These are phyloP conservation scores for Rapana venosa DNA, from an alignment of 2,888 invertebrate genomes.

Conservation along the genomic window DNA sequence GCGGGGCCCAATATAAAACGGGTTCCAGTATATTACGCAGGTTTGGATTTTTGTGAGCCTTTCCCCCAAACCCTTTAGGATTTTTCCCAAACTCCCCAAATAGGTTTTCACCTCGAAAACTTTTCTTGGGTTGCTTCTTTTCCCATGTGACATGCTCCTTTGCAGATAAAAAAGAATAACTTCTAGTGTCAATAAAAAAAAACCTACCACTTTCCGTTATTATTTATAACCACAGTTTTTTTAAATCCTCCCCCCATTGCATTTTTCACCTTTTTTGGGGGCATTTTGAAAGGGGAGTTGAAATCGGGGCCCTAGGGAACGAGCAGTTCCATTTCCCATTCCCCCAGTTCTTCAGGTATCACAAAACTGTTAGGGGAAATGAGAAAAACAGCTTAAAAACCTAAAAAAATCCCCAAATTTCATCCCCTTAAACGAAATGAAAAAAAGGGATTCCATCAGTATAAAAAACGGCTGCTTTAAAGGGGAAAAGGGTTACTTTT, in stretches of 20 bases:
- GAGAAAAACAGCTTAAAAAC: not conserved
- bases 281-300: not conserved
- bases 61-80: not conserved
- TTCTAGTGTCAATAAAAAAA: not conserved
- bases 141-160: not conserved
- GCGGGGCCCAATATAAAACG: too few species aligned
- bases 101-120: not conserved
- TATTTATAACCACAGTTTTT: not conserved
- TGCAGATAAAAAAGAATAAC: not conserved
- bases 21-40: too few species aligned
- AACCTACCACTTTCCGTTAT: too few species aligned
- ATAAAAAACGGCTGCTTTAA: not conserved
- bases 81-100: not conserved
- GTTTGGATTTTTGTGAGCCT: not conserved
- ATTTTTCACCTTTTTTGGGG: not conserved
- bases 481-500: too few species aligned
- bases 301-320: not conserved
- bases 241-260: not conserved
- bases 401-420: not conserved
- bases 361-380: not conserved
- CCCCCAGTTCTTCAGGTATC: not conserved
- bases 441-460: not conserved
- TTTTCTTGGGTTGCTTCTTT: not conserved
- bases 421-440: not conserved
- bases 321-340: not conserved